Conservation (phyloP, 2,113 vertebrate genomes). For the Boleophthalmus pectinirostris region DNA sequence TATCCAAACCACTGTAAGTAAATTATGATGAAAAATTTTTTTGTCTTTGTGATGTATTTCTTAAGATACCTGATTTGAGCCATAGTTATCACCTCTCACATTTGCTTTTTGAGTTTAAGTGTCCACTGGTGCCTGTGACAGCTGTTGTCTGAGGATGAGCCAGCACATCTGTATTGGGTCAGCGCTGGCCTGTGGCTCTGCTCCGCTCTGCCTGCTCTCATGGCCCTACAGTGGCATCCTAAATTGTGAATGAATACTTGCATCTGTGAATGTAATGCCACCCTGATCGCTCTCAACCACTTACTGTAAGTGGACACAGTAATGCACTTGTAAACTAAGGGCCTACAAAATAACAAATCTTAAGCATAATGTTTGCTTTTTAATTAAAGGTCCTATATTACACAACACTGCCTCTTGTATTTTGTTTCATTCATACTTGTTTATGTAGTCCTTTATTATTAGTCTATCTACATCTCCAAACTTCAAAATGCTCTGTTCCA, state of each 20-base stretch:
- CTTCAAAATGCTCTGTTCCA: too few species aligned
- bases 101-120: slow-evolving; percentile 10
- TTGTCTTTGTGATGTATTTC: too few species aligned
- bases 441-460: too few species aligned
- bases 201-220: slow-evolving; percentile 38
- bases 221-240: slow-evolving; percentile 41
- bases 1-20: neutral
- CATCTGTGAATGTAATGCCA: slow-evolving; percentile 56
- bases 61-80: too few species aligned
- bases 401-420: too few species aligned
- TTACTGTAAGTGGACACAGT: slow-evolving; percentile 7
- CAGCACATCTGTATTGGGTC: slow-evolving; percentile 70
- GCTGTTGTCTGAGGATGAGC: slow-evolving; percentile 65
- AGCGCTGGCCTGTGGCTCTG: slow-evolving; percentile 63
- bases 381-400: neutral
- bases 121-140: slow-evolving; percentile 49
- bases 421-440: too few species aligned
- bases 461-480: too few species aligned
- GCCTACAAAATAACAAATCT: neutral
- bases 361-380: neutral
- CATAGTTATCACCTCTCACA: neutral
- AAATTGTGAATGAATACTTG: slow-evolving; percentile 66
- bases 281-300: slow-evolving; percentile 31
- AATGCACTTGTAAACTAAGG: slow-evolving; percentile 3
- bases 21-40: neutral